Evolutionary conservation across 64 coral and sea anemone genomes (phyloP), one percentile per base, ranked within the genome.

Genomic region (Montipora efflorescens): DNA sequence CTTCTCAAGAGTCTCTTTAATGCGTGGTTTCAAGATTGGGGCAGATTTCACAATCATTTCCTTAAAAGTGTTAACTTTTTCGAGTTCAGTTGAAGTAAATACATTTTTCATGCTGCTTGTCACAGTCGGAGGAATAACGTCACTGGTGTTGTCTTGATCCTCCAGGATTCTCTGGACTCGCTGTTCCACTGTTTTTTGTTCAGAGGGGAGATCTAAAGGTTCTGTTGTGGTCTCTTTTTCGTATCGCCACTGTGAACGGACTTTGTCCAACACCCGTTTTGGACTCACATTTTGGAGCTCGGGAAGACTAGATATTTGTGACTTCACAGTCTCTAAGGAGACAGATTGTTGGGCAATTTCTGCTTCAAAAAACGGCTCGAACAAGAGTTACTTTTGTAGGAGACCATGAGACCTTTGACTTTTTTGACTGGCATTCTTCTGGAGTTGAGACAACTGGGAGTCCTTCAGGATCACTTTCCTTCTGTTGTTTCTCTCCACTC

Each of bases 111-210:
- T 2, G 51, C 21, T 82, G 19, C 57, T 82, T 66, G 57, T 57
- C n/a, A 67, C 70, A 67, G 93, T 90, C 68, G 74, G 79, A 23
- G 88, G 85, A 13, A 95, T 87, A 23, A 90, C 78, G 4, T 82
- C 74, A 36, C 59, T 95, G 19, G 57, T 94, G 51, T 78, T 59
- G 48, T 84, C 74, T 76, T 28, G 10, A 43, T 90, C 81, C 58
- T 74, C 69, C 25, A 59, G 62, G 1, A 78, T 22, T 70, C 79
- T 76, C 28, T 66, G 19, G 18, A 89, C 74, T 57, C 87, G 47
- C 57, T 78, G 87, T 18, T 76, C 72, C 8, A 77, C 22, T 18
- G 75, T 78, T 19, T 89, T 55, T 53, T 78, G 48, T 47, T 78
- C 87, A 89, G 87, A 25, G 4, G 87, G 75, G 51, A 64, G 87